These are phyloP conservation scores for Fragum fragum DNA, from an alignment of 2,888 invertebrate species.

Conservation along the genomic window DNA sequence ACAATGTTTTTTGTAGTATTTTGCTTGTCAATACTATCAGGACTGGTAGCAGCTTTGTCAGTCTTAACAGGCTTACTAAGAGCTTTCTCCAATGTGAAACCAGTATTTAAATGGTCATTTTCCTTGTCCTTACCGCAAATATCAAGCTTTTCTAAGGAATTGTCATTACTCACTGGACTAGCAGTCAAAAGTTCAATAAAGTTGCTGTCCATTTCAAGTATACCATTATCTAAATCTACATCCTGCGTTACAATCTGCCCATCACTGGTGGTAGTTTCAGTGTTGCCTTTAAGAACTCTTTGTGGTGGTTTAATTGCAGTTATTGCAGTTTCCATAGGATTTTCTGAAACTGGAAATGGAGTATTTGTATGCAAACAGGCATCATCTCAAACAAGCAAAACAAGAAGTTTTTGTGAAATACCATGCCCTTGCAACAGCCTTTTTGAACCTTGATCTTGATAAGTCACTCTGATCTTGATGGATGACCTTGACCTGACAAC, in stretches of 20 bases:
- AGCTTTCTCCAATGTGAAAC: not conserved
- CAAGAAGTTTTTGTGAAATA: no score
- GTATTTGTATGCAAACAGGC: no score
- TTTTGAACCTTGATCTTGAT: no score
- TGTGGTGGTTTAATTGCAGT: conserved; percentile 37
- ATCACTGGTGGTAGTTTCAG: not conserved
- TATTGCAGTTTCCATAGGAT: not conserved
- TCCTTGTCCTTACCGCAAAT: not conserved
- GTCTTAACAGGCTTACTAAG: no score
- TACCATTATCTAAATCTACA: not conserved
- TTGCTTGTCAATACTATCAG: no score
- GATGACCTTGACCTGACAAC: no score
- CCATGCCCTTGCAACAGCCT: no score
- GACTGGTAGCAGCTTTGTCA: no score
- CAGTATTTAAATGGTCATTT: not conserved
- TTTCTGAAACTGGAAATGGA: conserved; percentile 16
- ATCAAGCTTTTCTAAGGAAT: not conserved
- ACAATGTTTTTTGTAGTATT: no score
- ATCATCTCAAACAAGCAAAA: no score
- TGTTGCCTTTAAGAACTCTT: conserved; percentile 31
- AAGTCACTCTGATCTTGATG: no score
- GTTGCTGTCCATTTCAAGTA: conserved; percentile 6
- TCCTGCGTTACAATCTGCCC: not conserved
- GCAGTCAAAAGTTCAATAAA: not conserved
- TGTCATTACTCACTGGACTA: not conserved